A percentile compares a stretch with the other conserved stretches of the same genome.
These are phyloP conservation scores for Talpa occidentalis DNA, from an alignment of 2,113 vertebrate genomes.

Conservation along the genomic window DNA sequence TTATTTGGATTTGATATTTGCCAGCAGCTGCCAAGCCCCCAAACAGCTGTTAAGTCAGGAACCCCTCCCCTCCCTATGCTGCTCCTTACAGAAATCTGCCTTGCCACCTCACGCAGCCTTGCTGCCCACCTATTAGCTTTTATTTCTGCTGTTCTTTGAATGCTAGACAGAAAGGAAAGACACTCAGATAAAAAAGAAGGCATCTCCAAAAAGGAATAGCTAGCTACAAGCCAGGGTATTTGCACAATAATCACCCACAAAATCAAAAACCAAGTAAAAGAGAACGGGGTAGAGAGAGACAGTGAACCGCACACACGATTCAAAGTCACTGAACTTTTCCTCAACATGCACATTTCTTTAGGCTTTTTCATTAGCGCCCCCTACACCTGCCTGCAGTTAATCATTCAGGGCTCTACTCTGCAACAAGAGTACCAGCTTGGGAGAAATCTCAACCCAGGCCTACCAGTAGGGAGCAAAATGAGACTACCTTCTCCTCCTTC, in stretches of 20 bases:
- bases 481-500: background rate
- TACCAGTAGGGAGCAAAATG: background rate
- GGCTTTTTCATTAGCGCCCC: background rate
- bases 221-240: background rate
- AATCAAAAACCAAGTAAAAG: slow-evolving; percentile 24
- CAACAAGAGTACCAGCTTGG: background rate
- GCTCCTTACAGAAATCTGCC: slow-evolving; percentile 24
- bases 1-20: slow-evolving; percentile 57
- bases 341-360: background rate
- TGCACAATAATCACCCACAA: slow-evolving; percentile 34
- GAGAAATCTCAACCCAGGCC: background rate
- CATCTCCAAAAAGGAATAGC: background rate
- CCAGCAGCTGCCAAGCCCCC: slow-evolving; percentile 55
- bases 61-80: background rate
- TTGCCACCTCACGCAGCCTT: background rate
- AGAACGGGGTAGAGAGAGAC: background rate
- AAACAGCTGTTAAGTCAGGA: slow-evolving; percentile 43
- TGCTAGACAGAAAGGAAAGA: slow-evolving; percentile 37
- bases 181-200: background rate
- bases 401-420: background rate
- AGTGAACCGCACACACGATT: background rate
- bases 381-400: background rate
- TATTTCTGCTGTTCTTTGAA: slow-evolving; percentile 51
- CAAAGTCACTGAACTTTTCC: slow-evolving; percentile 2
- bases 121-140: slow-evolving; percentile 42